Percentiles rank a stretch among this genome's conserved stretches.
These are phyloP conservation scores for Cephonodes hylas DNA, from an alignment of 2,888 invertebrate genomes.

Conservation along the genomic window DNA sequence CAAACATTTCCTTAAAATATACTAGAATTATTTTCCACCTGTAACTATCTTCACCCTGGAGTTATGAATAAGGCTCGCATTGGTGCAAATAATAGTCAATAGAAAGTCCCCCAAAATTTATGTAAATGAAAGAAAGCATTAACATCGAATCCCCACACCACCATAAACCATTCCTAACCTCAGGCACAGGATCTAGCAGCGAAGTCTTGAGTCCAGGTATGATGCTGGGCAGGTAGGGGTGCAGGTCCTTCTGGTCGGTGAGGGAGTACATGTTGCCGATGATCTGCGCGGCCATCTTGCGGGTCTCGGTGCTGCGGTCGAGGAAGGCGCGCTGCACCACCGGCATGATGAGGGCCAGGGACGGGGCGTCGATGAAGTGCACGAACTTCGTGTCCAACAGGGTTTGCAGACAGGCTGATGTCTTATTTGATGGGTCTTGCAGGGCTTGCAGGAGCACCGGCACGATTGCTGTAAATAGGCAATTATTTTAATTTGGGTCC, in stretches of 20 bases:
- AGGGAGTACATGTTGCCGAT: constrained; percentile 99
- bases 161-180: no score
- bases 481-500: no score
- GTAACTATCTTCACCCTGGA: no score
- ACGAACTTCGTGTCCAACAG: constrained; percentile 98
- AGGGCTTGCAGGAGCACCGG: constrained; percentile 93
- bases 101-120: no score
- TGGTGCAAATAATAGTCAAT: no score
- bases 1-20: no score
- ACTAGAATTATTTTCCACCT: no score
- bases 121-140: no score
- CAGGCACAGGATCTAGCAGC: constrained; percentile 98
- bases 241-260: constrained; percentile 98
- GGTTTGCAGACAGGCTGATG: constrained; percentile 95
- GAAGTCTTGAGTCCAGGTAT: constrained; percentile 98
- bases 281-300: constrained; percentile 99
- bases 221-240: constrained; percentile 97
- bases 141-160: no score
- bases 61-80: no score
- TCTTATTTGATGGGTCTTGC: constrained; percentile 97
- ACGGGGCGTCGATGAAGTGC: constrained; percentile 99
- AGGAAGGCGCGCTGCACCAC: constrained; percentile 98
- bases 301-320: constrained; percentile 98
- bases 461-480: constrained; percentile 84
- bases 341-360: constrained; percentile 99